Evolutionary conservation across 2,888 invertebrate genomes (phyloP).

Genomic region (Drosophila macrospina): DNA sequence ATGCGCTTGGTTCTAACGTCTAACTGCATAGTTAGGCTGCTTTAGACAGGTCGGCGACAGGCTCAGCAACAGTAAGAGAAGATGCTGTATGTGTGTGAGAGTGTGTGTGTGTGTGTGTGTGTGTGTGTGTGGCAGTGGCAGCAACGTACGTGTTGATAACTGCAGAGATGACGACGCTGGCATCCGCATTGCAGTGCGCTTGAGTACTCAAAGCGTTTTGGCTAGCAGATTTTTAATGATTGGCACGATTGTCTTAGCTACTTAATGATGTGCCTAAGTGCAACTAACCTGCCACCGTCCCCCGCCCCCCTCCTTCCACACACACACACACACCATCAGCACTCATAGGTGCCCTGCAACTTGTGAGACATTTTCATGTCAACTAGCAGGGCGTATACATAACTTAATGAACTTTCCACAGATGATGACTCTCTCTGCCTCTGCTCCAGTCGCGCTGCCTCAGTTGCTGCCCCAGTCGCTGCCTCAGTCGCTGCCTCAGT

Average conservation of each 20-base stretch:
- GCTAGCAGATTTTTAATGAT: slow-evolving; percentile 77
- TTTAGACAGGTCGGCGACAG: slow-evolving; percentile 69
- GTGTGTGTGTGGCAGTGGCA: not conserved
- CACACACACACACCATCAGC: too few species aligned
- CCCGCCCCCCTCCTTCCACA: not conserved
- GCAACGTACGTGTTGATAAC: slow-evolving; percentile 78
- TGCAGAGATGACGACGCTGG: slow-evolving; percentile 58
- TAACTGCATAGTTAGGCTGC: slow-evolving; percentile 73
- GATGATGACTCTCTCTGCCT: slow-evolving; percentile 8
- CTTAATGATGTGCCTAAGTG: slow-evolving; percentile 75
- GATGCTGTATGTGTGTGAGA: not conserved
- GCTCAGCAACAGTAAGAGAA: slow-evolving; percentile 3
- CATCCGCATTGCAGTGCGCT: slow-evolving; percentile 68
- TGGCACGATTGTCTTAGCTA: slow-evolving; percentile 81
- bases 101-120: not conserved
- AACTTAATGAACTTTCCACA: slow-evolving; percentile 75
- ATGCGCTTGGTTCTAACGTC: slow-evolving; percentile 55
- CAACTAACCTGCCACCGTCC: slow-evolving; percentile 24
- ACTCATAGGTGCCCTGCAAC: slow-evolving; percentile 19
- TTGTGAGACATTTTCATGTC: slow-evolving; percentile 69
- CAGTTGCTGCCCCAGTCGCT: not conserved
- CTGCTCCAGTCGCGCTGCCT: not conserved
- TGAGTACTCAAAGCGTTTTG: slow-evolving; percentile 58
- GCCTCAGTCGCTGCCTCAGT: not conserved
- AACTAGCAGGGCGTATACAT: slow-evolving; percentile 60